Evolutionary conservation across 2,888 invertebrate genomes (phyloP).

Genomic region (Watsonalla binaria): DNA sequence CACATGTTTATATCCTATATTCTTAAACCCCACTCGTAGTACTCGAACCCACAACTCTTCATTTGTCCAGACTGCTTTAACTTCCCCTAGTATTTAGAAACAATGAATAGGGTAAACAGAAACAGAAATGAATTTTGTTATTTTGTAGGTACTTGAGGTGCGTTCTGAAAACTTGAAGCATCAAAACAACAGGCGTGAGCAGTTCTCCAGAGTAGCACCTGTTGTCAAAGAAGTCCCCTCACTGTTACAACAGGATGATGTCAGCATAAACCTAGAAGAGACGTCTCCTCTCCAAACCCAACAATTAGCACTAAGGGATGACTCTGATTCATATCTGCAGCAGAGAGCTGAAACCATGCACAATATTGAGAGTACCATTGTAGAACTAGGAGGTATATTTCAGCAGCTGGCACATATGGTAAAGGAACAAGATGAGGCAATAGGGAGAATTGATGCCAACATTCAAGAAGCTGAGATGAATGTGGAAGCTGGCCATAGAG

Average conservation of each 20-base stretch:
- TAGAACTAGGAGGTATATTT: constrained; percentile 99
- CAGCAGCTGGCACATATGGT: constrained; percentile 98
- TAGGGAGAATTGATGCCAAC: constrained; percentile 97
- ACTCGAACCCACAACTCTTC: too few species aligned
- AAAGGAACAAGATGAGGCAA: constrained; percentile 98
- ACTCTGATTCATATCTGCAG: constrained; percentile 93
- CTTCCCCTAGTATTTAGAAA: not conserved
- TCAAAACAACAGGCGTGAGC: constrained; percentile 95
- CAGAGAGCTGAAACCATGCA: constrained; percentile 99
- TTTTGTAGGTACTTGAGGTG: constrained; percentile 90
- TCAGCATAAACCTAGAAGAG: constrained; percentile 91
- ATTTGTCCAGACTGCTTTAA: too few species aligned
- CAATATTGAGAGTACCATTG: constrained; percentile 98
- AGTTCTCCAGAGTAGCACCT: constrained; percentile 81
- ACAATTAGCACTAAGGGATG: constrained; percentile 88
- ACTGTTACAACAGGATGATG: constrained; percentile 82
- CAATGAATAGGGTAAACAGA: not conserved
- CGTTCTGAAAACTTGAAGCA: constrained; percentile 98
- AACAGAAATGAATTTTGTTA: not conserved
- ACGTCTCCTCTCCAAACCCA: constrained; percentile 69
- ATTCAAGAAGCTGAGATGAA: constrained; percentile 97
- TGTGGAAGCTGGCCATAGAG: constrained; percentile 98
- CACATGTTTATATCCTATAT: too few species aligned
- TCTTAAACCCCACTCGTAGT: too few species aligned
- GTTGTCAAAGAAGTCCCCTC: constrained; percentile 67